Base-by-base conservation (phyloP, 1,140 invertebrate genomes). In the Drosophila azteca region DNA sequence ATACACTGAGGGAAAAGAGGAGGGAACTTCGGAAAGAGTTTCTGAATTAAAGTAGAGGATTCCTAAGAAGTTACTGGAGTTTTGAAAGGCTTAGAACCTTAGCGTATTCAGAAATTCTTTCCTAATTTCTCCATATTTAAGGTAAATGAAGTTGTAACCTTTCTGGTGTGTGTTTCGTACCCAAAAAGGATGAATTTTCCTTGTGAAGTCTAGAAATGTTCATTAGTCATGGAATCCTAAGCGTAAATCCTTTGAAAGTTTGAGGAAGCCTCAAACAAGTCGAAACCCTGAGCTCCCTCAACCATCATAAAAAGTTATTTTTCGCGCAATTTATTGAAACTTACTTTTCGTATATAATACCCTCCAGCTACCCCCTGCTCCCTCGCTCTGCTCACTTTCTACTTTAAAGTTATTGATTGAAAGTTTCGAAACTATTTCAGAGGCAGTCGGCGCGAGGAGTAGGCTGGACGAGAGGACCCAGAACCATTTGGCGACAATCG, bases 401-500 rank as follows among this genome's bases (percentile, higher is more conserved):
- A 65, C 57, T 72, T 50, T 44, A 71, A 75, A 74, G 66, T 74
- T 75, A 75, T 75, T 66, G 70, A 75, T 74, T 74, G 24, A 17
- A 75, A 75, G 24, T 69, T 69, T 57, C 0, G n/a, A 68, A 69
- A 69, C 66, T 68, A 69, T 68, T 57, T 35, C 0, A 29, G 6
- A 6, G 17, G 29, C 20, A 31, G 39, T 41, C 59, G 44, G 13
- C 8, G 11, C 29, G 24, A n/a, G 26, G 26, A 29, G 22, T 4
- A 35, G 24, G n/a, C 26, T 20, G 44, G 41, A 43, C 48, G 54
- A 59, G 46, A 43, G 43, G 62, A 59, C 53, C 60, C 53, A 74
- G 43, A 74, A 52, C 49, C 22, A 31, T 62, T 46, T 66, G 58
- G 60, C 57, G 73, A 54, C 77, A 85, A 82, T 85, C 68, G 87